Evolutionary conservation across 2,888 invertebrate genomes (phyloP).

Genomic region (Tholera decimalis): DNA sequence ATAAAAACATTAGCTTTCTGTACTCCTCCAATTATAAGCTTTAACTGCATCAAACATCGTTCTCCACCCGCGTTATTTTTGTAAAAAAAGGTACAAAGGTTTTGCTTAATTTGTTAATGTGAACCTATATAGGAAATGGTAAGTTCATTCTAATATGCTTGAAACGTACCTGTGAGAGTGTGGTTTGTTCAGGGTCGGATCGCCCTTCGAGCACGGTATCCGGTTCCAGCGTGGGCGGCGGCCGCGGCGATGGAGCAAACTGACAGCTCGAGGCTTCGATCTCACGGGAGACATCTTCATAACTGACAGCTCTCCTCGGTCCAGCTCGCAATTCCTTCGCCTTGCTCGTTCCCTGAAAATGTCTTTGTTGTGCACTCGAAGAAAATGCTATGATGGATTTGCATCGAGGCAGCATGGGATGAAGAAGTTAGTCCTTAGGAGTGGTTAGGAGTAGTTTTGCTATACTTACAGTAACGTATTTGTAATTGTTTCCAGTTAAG

Average conservation of each 20-base stretch:
- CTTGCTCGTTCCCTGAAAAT: conserved; percentile 94
- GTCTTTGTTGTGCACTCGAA: conserved; percentile 18
- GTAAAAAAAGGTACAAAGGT: too few relatives aligned
- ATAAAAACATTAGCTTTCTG: too few relatives aligned
- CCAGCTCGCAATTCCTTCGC: conserved; percentile 95
- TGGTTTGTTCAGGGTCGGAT: conserved; percentile 94
- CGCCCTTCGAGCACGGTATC: conserved; percentile 96
- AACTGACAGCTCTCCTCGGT: conserved; percentile 96
- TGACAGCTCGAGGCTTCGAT: conserved; percentile 80
- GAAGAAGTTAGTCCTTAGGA: conserved; percentile 5
- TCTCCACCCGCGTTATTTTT: too few relatives aligned
- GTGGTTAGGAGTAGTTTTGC: too few relatives aligned
- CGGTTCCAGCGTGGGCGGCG: conserved; percentile 95
- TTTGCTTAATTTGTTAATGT: too few relatives aligned
- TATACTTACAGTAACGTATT: conserved; percentile 25
- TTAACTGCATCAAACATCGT: too few relatives aligned
- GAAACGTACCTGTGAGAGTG: conserved; percentile 84
- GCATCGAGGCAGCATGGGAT: conserved; percentile 10
- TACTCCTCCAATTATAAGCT: too few relatives aligned
- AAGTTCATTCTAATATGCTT: not conserved
- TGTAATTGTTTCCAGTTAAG: conserved; percentile 16
- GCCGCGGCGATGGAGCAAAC: conserved; percentile 92
- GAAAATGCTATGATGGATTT: conserved; percentile 22
- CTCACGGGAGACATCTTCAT: conserved; percentile 92
- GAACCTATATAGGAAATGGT: not conserved